phyloP scores from a whole-genome alignment of 2,797 vertebrate genomes.

The Lophotriccus pileatus region DNA sequence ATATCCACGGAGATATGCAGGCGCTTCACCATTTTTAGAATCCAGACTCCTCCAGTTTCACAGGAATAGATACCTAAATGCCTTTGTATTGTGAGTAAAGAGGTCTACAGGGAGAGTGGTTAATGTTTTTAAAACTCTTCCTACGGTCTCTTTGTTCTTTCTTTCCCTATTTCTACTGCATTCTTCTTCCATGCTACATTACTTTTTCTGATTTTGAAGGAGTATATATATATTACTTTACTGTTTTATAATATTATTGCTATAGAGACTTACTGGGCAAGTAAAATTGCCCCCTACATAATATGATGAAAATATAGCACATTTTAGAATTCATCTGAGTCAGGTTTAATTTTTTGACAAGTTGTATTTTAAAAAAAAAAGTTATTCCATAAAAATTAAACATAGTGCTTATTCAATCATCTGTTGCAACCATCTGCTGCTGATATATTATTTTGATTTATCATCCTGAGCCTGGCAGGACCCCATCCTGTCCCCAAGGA shows the following conservation, averaged over 20 bases:
- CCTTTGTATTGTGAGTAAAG: background rate
- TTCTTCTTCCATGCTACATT: background rate
- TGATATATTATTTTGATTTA: constrained; percentile 33
- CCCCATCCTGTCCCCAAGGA: background rate
- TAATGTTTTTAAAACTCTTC: background rate
- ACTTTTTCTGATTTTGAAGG: background rate
- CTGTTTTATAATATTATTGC: background rate
- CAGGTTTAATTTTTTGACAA: constrained; percentile 39
- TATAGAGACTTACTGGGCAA: constrained; percentile 7
- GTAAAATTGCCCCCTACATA: background rate
- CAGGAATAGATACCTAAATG: background rate
- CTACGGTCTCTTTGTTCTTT: background rate
- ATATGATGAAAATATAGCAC: constrained; percentile 27
- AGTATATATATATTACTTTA: background rate
- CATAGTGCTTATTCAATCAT: constrained; percentile 30
- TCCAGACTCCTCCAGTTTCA: background rate
- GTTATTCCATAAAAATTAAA: constrained; percentile 32
- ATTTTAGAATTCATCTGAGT: constrained; percentile 36
- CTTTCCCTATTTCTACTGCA: background rate
- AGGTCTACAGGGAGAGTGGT: background rate
- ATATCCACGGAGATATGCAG: background rate
- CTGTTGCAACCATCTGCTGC: constrained; percentile 63
- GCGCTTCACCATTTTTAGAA: background rate
- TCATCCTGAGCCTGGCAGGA: background rate
- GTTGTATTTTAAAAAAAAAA: background rate